Evolutionary conservation across 2,888 invertebrate species (phyloP), one percentile per base, ranked within the genome.

Genomic region (Drosophila nr. fundita): DNA sequence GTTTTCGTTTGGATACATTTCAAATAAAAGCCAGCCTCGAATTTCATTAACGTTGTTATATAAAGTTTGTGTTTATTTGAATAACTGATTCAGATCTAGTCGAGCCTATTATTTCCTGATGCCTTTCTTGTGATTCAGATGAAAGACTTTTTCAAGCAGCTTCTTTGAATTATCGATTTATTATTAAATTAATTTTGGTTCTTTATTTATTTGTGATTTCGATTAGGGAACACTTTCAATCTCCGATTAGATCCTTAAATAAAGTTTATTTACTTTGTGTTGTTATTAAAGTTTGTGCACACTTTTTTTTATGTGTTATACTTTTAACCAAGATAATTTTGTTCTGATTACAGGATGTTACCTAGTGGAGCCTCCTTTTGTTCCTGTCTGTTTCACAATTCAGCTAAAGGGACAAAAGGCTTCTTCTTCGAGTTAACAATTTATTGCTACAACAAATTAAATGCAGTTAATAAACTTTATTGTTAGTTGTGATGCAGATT

Each of bases 1-100:
- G 57, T 76, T 80, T 63, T 42, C 52, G 59, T 49, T 76, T 60
- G 40, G 52, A 54, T 49, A 50, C 61, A 68, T 53, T 75, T 52
- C 29, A 55, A 54, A 67, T 62, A 54, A 68, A 67, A 65, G 27
- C 55, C 53, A 66, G 50, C 40, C 8, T 30, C 24, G 40, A 34
- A 48, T 61, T 67, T 59, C n/a, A 24, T 49, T 34, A 32, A 27
- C 18, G 1, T 49, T 49, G 18, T 10, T 49, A 1, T 49, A 38
- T 27, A 48, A 49, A 13, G 2, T 45, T 13, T 21, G 1, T 13
- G 45, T 13, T 21, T 45, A 45, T 45, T 21, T 21, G 7, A 21
- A 45, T 21, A 45, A 2, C 21, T 45, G 45, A 45, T 45, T 21
- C 21, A 21, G 21, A 45, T 38, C 10, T 36, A 6, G 5, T 36